phyloP scores from a whole-genome alignment of 1,140 invertebrate species.

The Drosophila erecta region DNA sequence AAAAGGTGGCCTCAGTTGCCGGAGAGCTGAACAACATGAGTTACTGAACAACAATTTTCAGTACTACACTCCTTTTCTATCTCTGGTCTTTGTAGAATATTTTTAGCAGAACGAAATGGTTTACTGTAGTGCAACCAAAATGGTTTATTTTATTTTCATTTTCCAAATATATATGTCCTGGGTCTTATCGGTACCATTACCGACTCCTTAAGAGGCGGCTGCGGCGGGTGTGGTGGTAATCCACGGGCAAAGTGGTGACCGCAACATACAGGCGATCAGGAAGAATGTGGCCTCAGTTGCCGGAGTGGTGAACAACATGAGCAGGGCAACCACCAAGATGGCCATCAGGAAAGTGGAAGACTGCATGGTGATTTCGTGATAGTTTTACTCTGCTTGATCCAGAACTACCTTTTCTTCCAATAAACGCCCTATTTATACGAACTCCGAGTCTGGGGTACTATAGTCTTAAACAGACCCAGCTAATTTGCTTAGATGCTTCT shows the following conservation, averaged over 20 bases:
- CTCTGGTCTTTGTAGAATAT: no score
- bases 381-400: background rate
- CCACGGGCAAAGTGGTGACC: conserved; percentile 15
- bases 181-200: no score
- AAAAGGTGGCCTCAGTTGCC: conserved; percentile 13
- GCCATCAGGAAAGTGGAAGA: conserved; percentile 25
- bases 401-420: background rate
- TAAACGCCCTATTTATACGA: background rate
- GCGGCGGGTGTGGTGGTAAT: background rate
- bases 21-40: conserved; percentile 24
- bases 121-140: no score
- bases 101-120: no score
- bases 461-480: background rate
- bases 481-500: background rate
- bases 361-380: background rate
- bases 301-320: conserved; percentile 22
- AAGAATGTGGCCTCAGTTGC: conserved; percentile 18
- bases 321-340: conserved; percentile 19
- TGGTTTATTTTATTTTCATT: background rate
- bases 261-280: conserved; percentile 9
- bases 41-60: no score
- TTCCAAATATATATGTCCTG: background rate
- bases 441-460: no score
- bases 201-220: no score
- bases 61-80: no score